Base-by-base conservation (phyloP, 2,113 vertebrate species). In the Emydocephalus ijimae region DNA sequence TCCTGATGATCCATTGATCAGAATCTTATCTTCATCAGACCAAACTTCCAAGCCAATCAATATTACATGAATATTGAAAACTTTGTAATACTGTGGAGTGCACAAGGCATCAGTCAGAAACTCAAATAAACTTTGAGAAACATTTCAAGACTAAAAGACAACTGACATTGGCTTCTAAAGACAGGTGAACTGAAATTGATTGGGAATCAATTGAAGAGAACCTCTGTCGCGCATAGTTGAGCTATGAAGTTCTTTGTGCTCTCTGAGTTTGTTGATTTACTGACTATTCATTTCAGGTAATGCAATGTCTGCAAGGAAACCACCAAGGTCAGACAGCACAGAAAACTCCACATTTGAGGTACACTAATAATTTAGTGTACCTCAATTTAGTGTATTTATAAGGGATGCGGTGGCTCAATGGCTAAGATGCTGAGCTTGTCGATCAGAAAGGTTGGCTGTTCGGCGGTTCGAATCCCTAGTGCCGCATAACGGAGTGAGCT, bases 21-120 rank as follows among this genome's bases (percentile, higher is more conserved):
- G 0, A 69, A 98, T 98, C 92, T 97, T 96, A 92, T 99, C 98
- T 0, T 54, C 0, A 0, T 96, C 96, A 0, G 98, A 98, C 99
- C 99, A 99, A 64, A 99, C 93, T 93, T 99, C 98, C 3, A 99
- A 81, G 0, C 99, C 98, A 29, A 97, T 97, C 94, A 99, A 95
- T 69, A 98, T 98, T 87, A 99, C 96, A 0, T 98, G 97, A 26
- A 97, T 98, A 57, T 97, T 97, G 23, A 99, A 93, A n/a, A 97
- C 95, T 91, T 98, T 98, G 59, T 99, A 99, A 9, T 97, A 97
- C 99, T 99, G 94, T 90, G 2, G 85, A 43, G 29, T 89, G 29
- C 88, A 39, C 93, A 52, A 0, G 0, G 15, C 0, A 1, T 10
- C 20, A n/a, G 20, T 87, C 86, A 52, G 55, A 0, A 0, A 48